phyloP scores from a whole-genome alignment of 2,797 vertebrate species.

The Cynodonichthys magdalenae region DNA sequence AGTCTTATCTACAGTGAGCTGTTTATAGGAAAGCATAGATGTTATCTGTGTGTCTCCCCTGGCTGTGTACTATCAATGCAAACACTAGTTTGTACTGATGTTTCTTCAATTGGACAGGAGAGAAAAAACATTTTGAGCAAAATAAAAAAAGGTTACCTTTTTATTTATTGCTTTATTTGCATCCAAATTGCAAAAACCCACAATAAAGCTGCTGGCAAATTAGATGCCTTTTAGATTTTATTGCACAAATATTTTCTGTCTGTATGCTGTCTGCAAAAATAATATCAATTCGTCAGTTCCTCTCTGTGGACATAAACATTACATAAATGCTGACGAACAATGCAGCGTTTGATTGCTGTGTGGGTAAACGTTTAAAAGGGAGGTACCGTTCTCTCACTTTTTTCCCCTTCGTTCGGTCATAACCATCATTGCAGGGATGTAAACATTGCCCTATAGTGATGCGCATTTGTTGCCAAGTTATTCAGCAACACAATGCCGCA shows the following conservation, averaged over 20 bases:
- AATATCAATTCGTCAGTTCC: constrained; percentile 11
- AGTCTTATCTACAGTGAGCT: not conserved
- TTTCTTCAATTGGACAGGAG: not conserved
- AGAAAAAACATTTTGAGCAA: not conserved
- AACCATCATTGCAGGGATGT: constrained; percentile 27
- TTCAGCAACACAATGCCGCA: constrained; percentile 15
- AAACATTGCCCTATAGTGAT: constrained; percentile 42
- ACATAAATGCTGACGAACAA: constrained; percentile 11
- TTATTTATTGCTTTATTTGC: not conserved
- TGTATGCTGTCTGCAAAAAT: constrained; percentile 28
- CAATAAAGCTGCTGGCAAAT: constrained; percentile 5
- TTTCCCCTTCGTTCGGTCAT: constrained; percentile 17
- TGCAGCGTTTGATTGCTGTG: constrained; percentile 6
- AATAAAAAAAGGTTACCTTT: not conserved
- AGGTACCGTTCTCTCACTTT: constrained; percentile 14
- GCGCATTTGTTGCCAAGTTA: constrained; percentile 22
- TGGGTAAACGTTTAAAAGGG: constrained; percentile 23
- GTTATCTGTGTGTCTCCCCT: not conserved
- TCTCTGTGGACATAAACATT: constrained; percentile 18
- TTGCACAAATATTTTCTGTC: constrained; percentile 21
- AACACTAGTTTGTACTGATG: not conserved
- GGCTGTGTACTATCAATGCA: not conserved
- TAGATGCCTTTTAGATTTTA: constrained; percentile 7
- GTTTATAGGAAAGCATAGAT: not conserved
- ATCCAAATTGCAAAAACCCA: not conserved